phyloP scores from a whole-genome alignment of 2,797 vertebrate genomes.

The Lagocephalus sceleratus region DNA sequence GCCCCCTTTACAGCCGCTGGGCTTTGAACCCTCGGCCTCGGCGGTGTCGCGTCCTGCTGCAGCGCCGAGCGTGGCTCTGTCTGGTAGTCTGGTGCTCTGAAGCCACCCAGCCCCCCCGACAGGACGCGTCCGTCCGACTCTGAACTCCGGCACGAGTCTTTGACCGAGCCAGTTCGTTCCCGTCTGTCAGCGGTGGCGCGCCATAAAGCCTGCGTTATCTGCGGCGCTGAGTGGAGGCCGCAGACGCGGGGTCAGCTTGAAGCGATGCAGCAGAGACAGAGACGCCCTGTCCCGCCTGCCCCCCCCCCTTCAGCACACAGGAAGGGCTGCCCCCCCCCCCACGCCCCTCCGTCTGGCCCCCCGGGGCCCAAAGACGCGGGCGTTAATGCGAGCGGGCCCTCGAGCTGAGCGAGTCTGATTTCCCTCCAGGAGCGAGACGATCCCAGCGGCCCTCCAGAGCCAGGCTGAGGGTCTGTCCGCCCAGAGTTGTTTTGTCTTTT shows the following conservation, averaged over 20 bases:
- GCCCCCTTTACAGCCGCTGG: constrained; percentile 25
- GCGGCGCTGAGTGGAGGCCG: constrained; percentile 76
- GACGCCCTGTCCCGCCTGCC: constrained; percentile 71
- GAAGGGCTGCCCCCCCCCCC: constrained; percentile 64
- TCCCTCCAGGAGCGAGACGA: constrained; percentile 55
- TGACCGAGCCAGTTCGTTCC: constrained; percentile 67
- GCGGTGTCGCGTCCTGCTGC: constrained; percentile 11
- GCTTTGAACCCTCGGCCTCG: constrained; percentile 37
- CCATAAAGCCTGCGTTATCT: constrained; percentile 80
- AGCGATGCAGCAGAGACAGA: constrained; percentile 71
- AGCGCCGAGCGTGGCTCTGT: constrained; percentile 42
- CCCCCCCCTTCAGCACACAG: constrained; percentile 66
- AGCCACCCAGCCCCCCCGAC: constrained; percentile 37
- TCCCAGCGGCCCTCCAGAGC: constrained; percentile 68
- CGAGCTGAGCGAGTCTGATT: constrained; percentile 64
- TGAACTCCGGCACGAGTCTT: constrained; percentile 35
- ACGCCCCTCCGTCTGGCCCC: constrained; percentile 64
- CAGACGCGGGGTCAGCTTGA: constrained; percentile 74
- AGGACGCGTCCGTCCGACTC: constrained; percentile 22
- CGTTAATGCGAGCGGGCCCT: constrained; percentile 68
- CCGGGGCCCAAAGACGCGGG: constrained; percentile 44
- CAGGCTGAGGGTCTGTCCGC: constrained; percentile 69
- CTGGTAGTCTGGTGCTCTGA: constrained; percentile 50
- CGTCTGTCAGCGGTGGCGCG: constrained; percentile 76
- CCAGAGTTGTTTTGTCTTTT: constrained; percentile 70